Evolutionary conservation across 2,797 vertebrate genomes (phyloP).

Genomic region (Brachyalestes nurse): DNA sequence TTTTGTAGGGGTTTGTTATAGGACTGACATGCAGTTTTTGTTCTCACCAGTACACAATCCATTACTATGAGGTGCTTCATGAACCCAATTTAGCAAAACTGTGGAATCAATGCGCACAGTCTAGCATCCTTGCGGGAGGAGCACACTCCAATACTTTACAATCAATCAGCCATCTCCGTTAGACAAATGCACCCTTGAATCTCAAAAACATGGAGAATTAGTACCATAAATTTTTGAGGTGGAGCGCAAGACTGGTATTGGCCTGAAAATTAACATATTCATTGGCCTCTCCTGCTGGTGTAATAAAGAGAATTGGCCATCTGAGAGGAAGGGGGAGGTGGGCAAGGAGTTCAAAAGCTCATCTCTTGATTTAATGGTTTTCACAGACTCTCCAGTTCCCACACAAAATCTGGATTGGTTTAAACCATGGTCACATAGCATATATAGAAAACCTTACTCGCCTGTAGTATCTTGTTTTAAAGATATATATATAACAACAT

Average conservation of each 20-base stretch:
- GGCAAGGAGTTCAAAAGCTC: constrained; percentile 56
- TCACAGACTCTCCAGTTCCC: constrained; percentile 70
- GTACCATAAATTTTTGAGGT: background rate
- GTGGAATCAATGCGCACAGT: background rate
- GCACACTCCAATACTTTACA: background rate
- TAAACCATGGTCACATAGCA: background rate
- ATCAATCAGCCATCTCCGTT: constrained; percentile 33
- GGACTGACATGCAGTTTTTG: background rate
- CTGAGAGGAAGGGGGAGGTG: constrained; percentile 38
- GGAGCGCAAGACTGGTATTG: constrained; percentile 27
- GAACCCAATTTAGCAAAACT: background rate
- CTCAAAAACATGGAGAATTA: constrained; percentile 40
- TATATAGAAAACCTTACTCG: too few relatives aligned
- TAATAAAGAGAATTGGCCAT: constrained; percentile 70
- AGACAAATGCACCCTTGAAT: constrained; percentile 20
- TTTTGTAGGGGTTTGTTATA: background rate
- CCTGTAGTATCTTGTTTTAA: too few relatives aligned
- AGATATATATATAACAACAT: too few relatives aligned
- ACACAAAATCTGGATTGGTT: constrained; percentile 35
- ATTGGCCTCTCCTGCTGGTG: constrained; percentile 63
- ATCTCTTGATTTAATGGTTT: constrained; percentile 72
- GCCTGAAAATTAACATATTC: constrained; percentile 45
- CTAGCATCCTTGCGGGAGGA: constrained; percentile 27
- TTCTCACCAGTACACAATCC: background rate
- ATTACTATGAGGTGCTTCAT: background rate